phyloP scores from a whole-genome alignment of 2,797 vertebrate species.

The Pseudotriccus pelzelni region DNA sequence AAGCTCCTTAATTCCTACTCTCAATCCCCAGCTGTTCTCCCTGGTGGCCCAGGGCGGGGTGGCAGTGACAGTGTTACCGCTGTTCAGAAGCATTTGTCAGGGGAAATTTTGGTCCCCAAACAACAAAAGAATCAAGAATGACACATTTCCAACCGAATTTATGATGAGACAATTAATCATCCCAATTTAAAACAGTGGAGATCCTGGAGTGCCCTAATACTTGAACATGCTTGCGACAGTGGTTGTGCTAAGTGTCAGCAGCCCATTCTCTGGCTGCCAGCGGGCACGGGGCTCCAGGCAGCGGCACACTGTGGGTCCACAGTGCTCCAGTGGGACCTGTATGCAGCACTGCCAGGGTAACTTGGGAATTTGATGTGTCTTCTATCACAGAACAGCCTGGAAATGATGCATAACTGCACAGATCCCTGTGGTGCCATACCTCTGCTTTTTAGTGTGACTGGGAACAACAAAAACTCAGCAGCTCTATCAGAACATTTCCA shows the following conservation, averaged over 20 bases:
- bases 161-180: not conserved
- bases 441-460: not conserved
- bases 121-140: not conserved
- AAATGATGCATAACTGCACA: not conserved
- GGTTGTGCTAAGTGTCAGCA: not conserved
- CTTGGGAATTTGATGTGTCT: not conserved
- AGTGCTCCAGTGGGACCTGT: not conserved
- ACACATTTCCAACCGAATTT: not conserved
- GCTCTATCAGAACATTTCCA: not conserved
- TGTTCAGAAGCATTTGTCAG: not conserved
- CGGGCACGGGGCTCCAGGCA: fast-evolving
- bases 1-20: not conserved
- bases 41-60: not conserved
- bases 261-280: not conserved
- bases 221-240: not conserved
- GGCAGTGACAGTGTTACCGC: not conserved
- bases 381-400: not conserved
- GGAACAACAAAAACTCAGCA: not conserved
- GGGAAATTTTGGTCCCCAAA: not conserved
- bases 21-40: not conserved
- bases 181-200: not conserved
- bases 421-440: not conserved
- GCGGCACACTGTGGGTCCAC: not conserved
- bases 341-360: not conserved
- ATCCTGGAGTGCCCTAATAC: not conserved